Evolutionary conservation across 2,113 vertebrate species (phyloP).

Genomic region (Sarotherodon lohbergeri): DNA sequence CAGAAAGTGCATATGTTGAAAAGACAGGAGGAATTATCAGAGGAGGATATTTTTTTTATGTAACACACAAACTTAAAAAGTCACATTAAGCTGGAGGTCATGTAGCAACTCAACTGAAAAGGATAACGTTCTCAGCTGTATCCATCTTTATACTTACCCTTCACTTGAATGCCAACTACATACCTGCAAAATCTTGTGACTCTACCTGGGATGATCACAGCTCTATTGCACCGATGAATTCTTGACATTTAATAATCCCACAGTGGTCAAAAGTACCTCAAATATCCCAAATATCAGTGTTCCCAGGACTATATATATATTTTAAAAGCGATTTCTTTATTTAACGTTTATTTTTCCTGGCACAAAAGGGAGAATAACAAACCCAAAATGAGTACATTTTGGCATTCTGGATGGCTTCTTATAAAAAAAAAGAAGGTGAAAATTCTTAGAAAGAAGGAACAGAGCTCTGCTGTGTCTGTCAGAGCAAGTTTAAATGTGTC

Average conservation of each 20-base stretch:
- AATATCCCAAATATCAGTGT: not conserved
- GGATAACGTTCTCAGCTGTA: not conserved
- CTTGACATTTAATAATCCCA: not conserved
- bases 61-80: not conserved
- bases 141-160: not conserved
- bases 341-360: not conserved
- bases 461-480: not conserved
- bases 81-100: not conserved
- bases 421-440: not conserved
- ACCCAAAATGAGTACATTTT: not conserved
- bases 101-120: not conserved
- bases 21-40: not conserved
- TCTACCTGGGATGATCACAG: not conserved
- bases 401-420: not conserved
- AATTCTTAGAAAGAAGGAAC: not conserved
- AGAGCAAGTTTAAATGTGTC: slow-evolving; percentile 14
- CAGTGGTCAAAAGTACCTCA: not conserved
- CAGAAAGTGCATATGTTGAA: not conserved
- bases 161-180: not conserved
- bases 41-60: not conserved
- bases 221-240: not conserved
- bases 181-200: not conserved
- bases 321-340: not conserved
- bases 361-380: not conserved
- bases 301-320: not conserved